These are phyloP conservation scores for Acanthosepion pharaonis DNA, from an alignment of 2,888 invertebrate species.

Conservation along the genomic window DNA sequence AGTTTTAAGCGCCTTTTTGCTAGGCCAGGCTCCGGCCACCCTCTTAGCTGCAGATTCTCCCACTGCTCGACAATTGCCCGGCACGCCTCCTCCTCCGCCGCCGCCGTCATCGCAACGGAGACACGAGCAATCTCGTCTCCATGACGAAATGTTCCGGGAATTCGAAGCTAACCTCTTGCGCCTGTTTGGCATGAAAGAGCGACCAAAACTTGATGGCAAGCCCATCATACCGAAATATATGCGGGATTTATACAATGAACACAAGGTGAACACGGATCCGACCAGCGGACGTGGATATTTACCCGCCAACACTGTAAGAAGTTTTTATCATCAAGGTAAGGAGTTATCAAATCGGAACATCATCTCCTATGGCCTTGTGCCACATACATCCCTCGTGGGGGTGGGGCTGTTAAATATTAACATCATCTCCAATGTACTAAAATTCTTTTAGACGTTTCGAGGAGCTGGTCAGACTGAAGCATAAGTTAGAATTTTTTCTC, in stretches of 20 bases:
- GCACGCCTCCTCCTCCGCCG: neutral
- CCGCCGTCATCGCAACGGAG: neutral
- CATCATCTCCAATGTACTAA: too few relatives aligned
- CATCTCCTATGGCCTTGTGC: too few relatives aligned
- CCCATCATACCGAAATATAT: conserved; percentile 85
- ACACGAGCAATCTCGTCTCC: neutral
- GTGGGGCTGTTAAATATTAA: too few relatives aligned
- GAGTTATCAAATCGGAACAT: neutral
- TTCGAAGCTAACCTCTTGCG: conserved; percentile 80
- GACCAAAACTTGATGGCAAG: conserved; percentile 76
- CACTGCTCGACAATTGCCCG: neutral
- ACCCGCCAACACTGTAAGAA: conserved; percentile 71
- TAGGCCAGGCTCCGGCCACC: neutral
- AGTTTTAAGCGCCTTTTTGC: conserved; percentile 14
- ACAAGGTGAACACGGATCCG: conserved; percentile 78
- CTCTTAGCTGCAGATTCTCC: conserved; percentile 25
- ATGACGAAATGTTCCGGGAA: conserved; percentile 59
- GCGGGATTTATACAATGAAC: conserved; percentile 84
- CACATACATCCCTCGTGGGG: too few relatives aligned
- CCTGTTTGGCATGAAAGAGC: conserved; percentile 79
- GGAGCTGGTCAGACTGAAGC: too few relatives aligned
- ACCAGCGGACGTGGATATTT: conserved; percentile 57
- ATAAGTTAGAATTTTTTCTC: too few relatives aligned
- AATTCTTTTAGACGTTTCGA: too few relatives aligned
- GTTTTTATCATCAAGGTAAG: conserved; percentile 69